Conservation (phyloP, 2,113 vertebrate genomes). For the Neolamprologus sp. region DNA sequence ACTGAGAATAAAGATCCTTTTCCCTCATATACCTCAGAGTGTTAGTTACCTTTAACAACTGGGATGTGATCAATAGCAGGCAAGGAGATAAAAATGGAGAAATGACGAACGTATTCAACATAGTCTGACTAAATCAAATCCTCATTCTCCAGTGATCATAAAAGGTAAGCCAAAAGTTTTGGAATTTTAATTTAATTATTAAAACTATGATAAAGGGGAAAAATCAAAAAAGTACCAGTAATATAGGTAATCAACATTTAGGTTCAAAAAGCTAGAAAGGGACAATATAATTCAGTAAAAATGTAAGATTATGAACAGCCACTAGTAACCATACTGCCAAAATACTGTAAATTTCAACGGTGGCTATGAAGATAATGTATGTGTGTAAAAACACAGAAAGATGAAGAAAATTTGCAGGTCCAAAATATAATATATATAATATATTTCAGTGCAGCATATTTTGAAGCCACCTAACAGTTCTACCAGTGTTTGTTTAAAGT, state of each 20-base stretch:
- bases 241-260: neutral
- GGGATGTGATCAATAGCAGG: neutral
- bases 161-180: neutral
- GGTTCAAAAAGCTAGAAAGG: neutral
- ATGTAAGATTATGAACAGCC: fast-evolving
- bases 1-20: neutral
- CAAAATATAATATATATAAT: neutral
- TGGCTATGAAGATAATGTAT: neutral
- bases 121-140: neutral
- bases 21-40: neutral
- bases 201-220: neutral
- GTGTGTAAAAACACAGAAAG: neutral
- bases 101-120: neutral
- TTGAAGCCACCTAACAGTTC: neutral
- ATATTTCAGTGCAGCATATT: neutral
- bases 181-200: neutral
- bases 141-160: neutral
- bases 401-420: neutral
- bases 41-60: neutral
- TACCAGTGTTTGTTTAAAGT: neutral
- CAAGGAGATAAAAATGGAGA: neutral
- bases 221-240: neutral
- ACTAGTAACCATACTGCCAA: neutral
- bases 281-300: neutral
- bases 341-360: neutral